These are phyloP conservation scores for Diadumene lineata DNA, from an alignment of 92 coral and sea anemone species.

Conservation along the genomic window DNA sequence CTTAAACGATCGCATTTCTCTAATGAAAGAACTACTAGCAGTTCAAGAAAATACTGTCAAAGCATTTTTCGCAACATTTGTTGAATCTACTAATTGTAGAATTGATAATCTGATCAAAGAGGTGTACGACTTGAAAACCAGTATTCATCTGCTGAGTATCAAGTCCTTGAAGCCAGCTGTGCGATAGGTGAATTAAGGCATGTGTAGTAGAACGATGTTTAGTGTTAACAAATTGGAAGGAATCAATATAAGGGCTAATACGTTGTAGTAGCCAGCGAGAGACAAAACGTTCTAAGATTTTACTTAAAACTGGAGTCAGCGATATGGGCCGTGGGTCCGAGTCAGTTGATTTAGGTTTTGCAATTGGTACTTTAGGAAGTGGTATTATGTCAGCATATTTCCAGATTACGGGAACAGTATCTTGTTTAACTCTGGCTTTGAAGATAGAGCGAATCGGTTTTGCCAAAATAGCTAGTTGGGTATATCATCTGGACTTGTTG, in stretches of 20 bases:
- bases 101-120: no score
- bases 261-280: conserved; percentile 41
- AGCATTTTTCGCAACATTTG: no score
- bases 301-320: no score
- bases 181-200: conserved; percentile 45
- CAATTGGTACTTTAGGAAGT: conserved; percentile 38
- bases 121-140: no score
- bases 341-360: conserved; percentile 42
- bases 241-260: conserved; percentile 48
- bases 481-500: conserved; percentile 40
- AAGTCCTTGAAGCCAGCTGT: conserved; percentile 38
- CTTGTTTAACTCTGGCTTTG: conserved; percentile 36
- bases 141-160: conserved; percentile 31
- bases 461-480: conserved; percentile 49
- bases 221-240: conserved; percentile 40
- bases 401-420: conserved; percentile 34
- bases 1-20: conserved; percentile 50
- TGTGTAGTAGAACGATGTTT: conserved; percentile 50
- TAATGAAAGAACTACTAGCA: conserved; percentile 54
- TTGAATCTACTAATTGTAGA: no score
- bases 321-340: conserved; percentile 54
- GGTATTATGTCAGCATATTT: conserved; percentile 56
- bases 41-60: no score
- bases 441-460: conserved; percentile 17
- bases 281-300: conserved; percentile 50